A percentile compares a stretch with the other conserved stretches of the same genome.
phyloP scores from a whole-genome alignment of 2,113 vertebrate genomes.

The Hemibagrus wyckioides region DNA sequence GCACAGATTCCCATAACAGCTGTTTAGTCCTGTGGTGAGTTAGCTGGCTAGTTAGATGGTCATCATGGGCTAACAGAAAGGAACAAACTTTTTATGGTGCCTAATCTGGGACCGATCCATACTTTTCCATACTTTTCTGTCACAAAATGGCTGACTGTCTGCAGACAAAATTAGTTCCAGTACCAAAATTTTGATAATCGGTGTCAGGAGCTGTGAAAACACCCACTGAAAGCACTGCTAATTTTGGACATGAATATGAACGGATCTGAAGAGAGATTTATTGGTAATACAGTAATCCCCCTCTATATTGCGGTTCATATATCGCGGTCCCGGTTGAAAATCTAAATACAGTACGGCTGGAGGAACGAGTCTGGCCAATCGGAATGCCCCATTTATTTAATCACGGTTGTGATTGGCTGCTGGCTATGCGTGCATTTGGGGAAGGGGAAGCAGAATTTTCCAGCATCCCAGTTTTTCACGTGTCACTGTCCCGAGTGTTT shows the following conservation, averaged over 20 bases:
- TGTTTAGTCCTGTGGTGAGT: background rate
- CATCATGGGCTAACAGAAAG: constrained; percentile 16
- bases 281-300: too few relatives aligned
- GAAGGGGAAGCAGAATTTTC: too few relatives aligned
- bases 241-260: background rate
- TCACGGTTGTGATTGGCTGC: too few relatives aligned
- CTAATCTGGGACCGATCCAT: background rate
- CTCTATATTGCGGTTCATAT: too few relatives aligned
- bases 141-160: background rate
- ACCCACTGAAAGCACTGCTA: background rate
- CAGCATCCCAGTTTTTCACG: too few relatives aligned
- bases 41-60: background rate
- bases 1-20: background rate
- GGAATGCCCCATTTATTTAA: too few relatives aligned
- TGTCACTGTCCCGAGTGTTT: too few relatives aligned
- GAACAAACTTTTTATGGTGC: background rate
- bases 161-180: background rate
- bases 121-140: background rate
- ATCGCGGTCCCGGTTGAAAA: too few relatives aligned
- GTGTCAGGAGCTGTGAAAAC: background rate
- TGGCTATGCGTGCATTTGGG: too few relatives aligned
- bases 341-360: too few relatives aligned
- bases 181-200: background rate
- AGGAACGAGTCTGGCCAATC: too few relatives aligned
- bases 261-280: background rate